Base-by-base conservation (phyloP, 1,140 invertebrate species). In the Calephelis virginiensis region DNA sequence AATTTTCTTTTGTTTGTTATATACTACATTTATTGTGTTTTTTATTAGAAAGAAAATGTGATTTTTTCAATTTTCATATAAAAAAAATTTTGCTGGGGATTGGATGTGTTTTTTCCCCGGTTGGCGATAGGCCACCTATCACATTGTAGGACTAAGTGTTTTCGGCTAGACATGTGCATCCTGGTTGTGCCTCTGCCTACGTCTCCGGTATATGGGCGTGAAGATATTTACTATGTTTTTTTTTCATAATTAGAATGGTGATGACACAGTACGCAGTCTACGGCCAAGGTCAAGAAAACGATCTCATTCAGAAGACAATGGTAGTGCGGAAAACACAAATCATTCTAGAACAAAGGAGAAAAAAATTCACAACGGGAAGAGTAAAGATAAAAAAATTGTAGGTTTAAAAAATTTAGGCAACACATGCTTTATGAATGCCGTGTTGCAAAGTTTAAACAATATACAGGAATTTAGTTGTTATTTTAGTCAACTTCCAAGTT, bases 381-480 rank as follows among this genome's bases (percentile, higher is more conserved):
- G 67, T 73, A 88, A 93, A 85, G 92, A 94, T 67, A 94, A 94
- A 76, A 94, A 94, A 89, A 93, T 95, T 60, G 94, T 96, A 71
- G 96, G 96, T 40, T 92, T 97, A 74, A 92, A 95, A 77, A 97
- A 97, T 92, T 92, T 97, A 82, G 96, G 96, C 69, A 97, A 97
- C 81, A 97, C 96, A 68, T 97, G 96, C 87, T 97, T 97, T 86
- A 97, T 97, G 96, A 97, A 97, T 91, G 95, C 96, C 65, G 96
- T 97, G 53, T 91, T 97, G 64, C 96, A 97, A 81, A 96, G 95
- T 72, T 92, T 97, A 76, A 96, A 96, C 84, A 97, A 97, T 89
- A 97, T 97, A 80, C 94, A 96, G 81, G 95, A 96, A 78, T 97
- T 97, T 88, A 96, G 95, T 88, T 94, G 94, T 71, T 97, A 96